Percentiles rank a stretch among this genome's conserved stretches.
phyloP scores from a whole-genome alignment of 2,797 vertebrate genomes.

The Antennarius maculatus region DNA sequence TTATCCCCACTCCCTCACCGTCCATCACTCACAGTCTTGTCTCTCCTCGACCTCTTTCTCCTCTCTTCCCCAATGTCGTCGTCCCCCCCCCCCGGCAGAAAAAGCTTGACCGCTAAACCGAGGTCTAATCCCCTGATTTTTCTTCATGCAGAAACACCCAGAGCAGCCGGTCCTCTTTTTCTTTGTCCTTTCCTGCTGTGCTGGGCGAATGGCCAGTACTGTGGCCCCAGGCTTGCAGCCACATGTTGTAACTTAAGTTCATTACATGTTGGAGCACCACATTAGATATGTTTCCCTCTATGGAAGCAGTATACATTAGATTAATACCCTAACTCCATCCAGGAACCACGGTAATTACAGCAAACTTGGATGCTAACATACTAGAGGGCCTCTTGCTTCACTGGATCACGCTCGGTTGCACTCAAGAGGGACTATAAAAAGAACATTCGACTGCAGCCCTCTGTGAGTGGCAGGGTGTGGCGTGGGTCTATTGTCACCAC shows the following conservation, averaged over 20 bases:
- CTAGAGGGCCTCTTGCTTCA: slow-evolving; percentile 46
- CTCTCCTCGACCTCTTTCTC: slow-evolving; percentile 40
- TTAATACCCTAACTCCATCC: slow-evolving; percentile 58
- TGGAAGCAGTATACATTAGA: slow-evolving; percentile 60
- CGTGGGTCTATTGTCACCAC: slow-evolving; percentile 50
- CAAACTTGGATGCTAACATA: slow-evolving; percentile 38
- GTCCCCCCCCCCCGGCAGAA: slow-evolving; percentile 34
- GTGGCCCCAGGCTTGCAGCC: slow-evolving; percentile 54
- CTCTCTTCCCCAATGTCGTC: slow-evolving; percentile 37
- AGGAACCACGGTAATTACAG: slow-evolving; percentile 45
- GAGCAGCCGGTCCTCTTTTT: slow-evolving; percentile 51
- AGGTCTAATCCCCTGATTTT: slow-evolving; percentile 70
- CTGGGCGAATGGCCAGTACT: slow-evolving; percentile 57
- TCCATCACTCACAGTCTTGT: slow-evolving; percentile 35
- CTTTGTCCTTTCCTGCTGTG: slow-evolving; percentile 58
- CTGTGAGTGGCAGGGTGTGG: slow-evolving; percentile 61
- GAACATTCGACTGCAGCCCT: slow-evolving; percentile 57
- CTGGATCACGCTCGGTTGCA: slow-evolving; percentile 55
- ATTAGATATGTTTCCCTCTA: slow-evolving; percentile 56
- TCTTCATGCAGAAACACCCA: slow-evolving; percentile 59
- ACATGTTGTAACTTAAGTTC: slow-evolving; percentile 51
- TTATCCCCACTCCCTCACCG: slow-evolving; percentile 27
- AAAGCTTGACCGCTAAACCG: slow-evolving; percentile 61
- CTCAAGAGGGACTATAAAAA: slow-evolving; percentile 71
- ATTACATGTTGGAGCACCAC: slow-evolving; percentile 49